These are phyloP conservation scores for Aramus guarauna DNA, from an alignment of 2,113 vertebrate species.

Conservation along the genomic window DNA sequence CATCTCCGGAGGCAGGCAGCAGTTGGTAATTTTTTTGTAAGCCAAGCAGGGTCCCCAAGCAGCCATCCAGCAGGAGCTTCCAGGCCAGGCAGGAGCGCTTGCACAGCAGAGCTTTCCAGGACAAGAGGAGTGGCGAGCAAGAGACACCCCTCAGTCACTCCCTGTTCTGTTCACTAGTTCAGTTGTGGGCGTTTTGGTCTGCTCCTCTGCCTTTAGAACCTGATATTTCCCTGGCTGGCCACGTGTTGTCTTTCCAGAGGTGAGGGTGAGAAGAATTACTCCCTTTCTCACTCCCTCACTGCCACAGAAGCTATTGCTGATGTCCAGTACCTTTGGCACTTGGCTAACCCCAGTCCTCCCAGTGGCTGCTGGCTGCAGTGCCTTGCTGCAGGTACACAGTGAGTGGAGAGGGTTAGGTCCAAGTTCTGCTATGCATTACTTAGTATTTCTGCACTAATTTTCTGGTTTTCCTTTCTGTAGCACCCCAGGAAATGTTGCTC, in stretches of 20 bases:
- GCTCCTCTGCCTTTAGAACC: background rate
- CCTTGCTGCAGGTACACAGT: background rate
- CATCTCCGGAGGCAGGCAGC: background rate
- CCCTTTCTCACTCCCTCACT: background rate
- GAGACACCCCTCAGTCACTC: background rate
- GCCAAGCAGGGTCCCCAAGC: background rate
- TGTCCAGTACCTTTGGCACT: background rate
- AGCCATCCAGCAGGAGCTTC: background rate
- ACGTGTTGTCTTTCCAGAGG: background rate
- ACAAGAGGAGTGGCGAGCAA: background rate
- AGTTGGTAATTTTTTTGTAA: background rate
- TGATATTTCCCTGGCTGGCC: background rate
- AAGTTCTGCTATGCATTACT: background rate
- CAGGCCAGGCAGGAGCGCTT: background rate
- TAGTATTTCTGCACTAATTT: background rate
- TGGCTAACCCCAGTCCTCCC: background rate
- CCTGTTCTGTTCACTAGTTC: background rate
- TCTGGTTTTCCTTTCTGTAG: background rate
- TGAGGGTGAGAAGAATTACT: background rate
- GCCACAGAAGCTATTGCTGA: background rate
- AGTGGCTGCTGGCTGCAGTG: background rate
- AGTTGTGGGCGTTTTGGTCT: background rate
- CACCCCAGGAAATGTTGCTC: background rate
- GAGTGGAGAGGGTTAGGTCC: background rate
- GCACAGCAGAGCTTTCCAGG: background rate